Base-by-base conservation (phyloP, 2,797 vertebrate species). In the Chelon auratus region DNA sequence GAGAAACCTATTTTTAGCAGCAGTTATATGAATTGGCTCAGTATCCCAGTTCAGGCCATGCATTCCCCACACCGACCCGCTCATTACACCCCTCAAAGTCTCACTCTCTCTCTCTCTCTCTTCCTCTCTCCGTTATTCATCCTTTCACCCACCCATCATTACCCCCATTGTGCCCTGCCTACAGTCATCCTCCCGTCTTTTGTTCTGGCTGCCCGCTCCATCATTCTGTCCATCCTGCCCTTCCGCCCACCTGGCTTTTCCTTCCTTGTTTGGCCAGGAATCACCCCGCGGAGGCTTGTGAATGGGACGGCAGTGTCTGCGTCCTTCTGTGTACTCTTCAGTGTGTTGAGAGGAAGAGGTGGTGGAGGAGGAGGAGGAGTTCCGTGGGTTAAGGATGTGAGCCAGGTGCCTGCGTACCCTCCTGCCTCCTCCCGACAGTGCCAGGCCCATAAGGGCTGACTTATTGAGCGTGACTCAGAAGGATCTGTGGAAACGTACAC, bases 11-110 rank as follows among this genome's bases (percentile, higher is more conserved):
- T 93, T 92, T 93, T 93, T 94, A 94, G 91, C 82, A 59, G 81
- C 84, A 88, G 91, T 93, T 94, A 91, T 89, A 94, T 93, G 92
- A 94, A 94, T 90, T 93, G 92, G 89, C 89, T 89, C 90, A 93
- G 91, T 93, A 89, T 93, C 87, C 88, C 79, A 81, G 89, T 74
- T 76, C 81, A 89, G 87, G 80, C 82, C 78, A 69, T 63, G 87
- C 87, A 89, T 87, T 78, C 82, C 82, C 82, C 83, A 85, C 80
- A 81, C 72, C 77, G 85, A 89, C 81, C 82, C 77, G 58, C 81
- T 89, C 85, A 87, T 86, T 87, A 88, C 78, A 81, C 77, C 80
- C 74, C 48, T 83, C 81, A 56, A 62, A 78, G 63, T 70, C 61
- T 78, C 76, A 48, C 80, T 62, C 71, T 64, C 60, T 60, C 72